Conservation (phyloP, 2,797 vertebrate genomes). For the Scomberomorus guttatus region DNA sequence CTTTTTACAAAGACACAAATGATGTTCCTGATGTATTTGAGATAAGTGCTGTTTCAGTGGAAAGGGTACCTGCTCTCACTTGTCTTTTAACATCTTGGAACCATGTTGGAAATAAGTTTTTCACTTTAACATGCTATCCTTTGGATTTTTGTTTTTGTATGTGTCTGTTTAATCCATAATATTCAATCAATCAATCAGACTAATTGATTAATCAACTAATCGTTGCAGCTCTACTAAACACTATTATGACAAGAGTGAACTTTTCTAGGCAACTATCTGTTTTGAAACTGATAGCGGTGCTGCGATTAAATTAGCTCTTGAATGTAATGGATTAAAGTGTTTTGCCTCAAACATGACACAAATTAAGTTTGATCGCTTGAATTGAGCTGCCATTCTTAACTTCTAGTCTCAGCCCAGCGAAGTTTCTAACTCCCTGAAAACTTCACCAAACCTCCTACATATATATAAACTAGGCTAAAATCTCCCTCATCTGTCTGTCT, state of each 20-base stretch:
- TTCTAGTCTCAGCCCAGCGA: conserved; percentile 13
- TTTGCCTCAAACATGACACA: conserved; percentile 19
- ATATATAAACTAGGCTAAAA: conserved; percentile 27
- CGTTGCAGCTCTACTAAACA: too few species aligned
- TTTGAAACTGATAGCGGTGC: not conserved
- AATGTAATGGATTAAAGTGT: conserved; percentile 5
- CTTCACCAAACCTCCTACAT: conserved; percentile 15
- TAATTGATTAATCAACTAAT: too few species aligned
- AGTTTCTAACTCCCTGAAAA: conserved; percentile 25
- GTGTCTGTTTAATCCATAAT: too few species aligned
- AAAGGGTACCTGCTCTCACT: not conserved
- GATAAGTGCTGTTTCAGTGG: not conserved
- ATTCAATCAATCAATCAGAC: too few species aligned
- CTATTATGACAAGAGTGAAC: not conserved
- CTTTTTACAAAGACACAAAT: too few species aligned
- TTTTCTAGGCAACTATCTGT: conserved; percentile 16
- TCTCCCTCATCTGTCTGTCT: conserved; percentile 39
- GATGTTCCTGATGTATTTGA: not conserved
- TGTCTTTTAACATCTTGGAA: too few species aligned
- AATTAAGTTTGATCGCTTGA: not conserved
- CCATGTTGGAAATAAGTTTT: too few species aligned
- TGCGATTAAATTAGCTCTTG: conserved; percentile 6
- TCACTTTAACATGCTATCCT: too few species aligned
- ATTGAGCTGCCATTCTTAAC: conserved; percentile 20
- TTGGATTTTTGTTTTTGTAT: too few species aligned